phyloP scores from a whole-genome alignment of 1,140 invertebrate genomes.

The Gryon sp. region DNA sequence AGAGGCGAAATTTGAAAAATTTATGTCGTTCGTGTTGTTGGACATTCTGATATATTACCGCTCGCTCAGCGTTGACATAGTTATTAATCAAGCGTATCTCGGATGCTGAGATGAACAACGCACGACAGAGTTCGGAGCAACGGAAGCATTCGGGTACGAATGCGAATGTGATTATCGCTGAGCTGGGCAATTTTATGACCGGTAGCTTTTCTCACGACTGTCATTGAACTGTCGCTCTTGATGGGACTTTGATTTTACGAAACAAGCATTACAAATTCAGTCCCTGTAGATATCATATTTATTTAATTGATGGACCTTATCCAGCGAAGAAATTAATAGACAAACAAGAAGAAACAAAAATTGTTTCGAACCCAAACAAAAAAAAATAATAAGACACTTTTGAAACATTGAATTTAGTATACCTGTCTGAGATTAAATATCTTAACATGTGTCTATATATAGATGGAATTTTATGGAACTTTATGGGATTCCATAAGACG shows the following conservation, averaged over 20 bases:
- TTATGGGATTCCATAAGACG: too few relatives aligned
- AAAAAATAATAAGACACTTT: too few relatives aligned
- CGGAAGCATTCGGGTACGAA: constrained; percentile 60
- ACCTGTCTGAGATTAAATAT: too few relatives aligned
- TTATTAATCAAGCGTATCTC: constrained; percentile 70
- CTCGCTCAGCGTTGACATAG: constrained; percentile 64
- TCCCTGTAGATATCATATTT: constrained; percentile 19
- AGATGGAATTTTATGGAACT: too few relatives aligned
- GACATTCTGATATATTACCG: constrained; percentile 69
- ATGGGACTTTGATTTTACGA: constrained; percentile 30
- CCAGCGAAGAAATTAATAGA: not conserved
- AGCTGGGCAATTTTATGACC: constrained; percentile 58
- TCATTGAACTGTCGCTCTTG: constrained; percentile 53
- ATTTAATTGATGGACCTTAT: constrained; percentile 33
- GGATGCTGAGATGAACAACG: constrained; percentile 62
- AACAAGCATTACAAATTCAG: constrained; percentile 10
- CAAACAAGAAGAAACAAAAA: too few relatives aligned
- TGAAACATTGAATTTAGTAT: too few relatives aligned
- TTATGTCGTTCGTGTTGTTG: constrained; percentile 66
- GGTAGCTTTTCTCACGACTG: constrained; percentile 62
- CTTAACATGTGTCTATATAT: too few relatives aligned
- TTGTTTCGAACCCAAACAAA: too few relatives aligned
- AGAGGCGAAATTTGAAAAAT: constrained; percentile 66
- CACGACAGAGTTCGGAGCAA: constrained; percentile 54
- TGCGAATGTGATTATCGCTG: constrained; percentile 55